A percentile compares a stretch with the other conserved stretches of the same genome.
These are phyloP conservation scores for Aphelenchoides bicaudatus DNA, from an alignment of 2,888 invertebrate genomes.

Conservation along the genomic window DNA sequence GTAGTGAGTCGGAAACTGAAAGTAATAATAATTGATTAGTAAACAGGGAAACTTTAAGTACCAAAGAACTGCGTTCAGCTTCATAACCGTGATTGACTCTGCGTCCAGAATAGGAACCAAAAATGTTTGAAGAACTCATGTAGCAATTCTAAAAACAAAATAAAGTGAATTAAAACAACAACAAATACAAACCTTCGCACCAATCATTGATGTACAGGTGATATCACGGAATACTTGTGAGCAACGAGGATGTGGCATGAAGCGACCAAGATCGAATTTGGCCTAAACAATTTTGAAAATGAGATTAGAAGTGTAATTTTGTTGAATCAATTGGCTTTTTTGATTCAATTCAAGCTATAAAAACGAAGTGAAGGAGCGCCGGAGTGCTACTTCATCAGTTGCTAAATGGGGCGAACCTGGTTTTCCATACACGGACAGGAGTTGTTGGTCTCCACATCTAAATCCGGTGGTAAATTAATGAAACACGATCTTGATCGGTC, in stretches of 20 bases:
- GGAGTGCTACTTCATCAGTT: too few species aligned
- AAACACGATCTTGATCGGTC: too few species aligned
- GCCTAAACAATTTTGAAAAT: too few species aligned
- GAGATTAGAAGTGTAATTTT: too few species aligned
- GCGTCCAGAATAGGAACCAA: constrained; percentile 48
- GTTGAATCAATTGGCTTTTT: too few species aligned
- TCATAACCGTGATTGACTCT: constrained; percentile 32
- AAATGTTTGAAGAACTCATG: constrained; percentile 58
- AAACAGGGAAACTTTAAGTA: background rate
- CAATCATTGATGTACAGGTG: constrained; percentile 77
- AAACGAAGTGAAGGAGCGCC: too few species aligned
- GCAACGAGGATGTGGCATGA: constrained; percentile 68
- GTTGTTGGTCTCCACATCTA: constrained; percentile 60
- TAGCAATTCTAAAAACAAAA: too few species aligned
- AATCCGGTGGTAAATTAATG: too few species aligned
- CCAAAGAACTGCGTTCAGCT: background rate
- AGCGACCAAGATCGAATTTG: constrained; percentile 83
- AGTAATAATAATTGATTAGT: constrained; percentile 34
- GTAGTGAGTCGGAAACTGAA: constrained; percentile 58
- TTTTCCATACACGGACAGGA: constrained; percentile 77
- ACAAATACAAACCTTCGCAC: too few species aligned
- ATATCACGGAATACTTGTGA: constrained; percentile 59
- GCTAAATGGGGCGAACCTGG: too few species aligned
- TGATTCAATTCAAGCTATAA: too few species aligned
- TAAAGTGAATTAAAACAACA: too few species aligned